Evolutionary conservation across 2,113 vertebrate species (phyloP).

Genomic region (Micromys minutus): DNA sequence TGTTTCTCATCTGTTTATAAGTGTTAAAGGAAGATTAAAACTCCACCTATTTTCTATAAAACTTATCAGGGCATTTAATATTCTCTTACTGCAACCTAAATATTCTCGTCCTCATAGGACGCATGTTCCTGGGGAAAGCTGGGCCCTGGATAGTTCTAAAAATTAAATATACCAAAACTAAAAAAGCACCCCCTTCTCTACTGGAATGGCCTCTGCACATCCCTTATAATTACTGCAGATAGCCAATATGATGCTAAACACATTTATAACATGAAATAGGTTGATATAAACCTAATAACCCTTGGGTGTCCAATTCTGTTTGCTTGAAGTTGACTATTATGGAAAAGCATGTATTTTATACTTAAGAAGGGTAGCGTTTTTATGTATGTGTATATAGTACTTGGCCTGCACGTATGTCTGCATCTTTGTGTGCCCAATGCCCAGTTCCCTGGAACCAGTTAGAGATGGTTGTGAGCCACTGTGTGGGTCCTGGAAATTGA

Average conservation of each 20-base stretch:
- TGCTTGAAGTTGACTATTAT: constrained; percentile 41
- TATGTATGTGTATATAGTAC: neutral
- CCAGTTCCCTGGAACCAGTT: neutral
- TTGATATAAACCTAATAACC: constrained; percentile 27
- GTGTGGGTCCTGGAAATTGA: neutral
- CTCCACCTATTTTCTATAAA: constrained; percentile 33
- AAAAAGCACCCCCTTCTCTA: neutral
- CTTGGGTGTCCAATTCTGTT: constrained; percentile 23
- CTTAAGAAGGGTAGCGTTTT: neutral
- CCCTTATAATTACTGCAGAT: neutral
- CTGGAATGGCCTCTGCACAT: neutral
- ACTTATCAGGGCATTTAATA: constrained; percentile 10
- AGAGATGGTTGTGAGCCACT: neutral
- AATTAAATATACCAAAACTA: constrained; percentile 23
- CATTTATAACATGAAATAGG: constrained; percentile 7
- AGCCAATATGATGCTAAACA: neutral
- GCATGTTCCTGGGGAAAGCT: neutral
- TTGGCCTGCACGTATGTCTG: neutral
- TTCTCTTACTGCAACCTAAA: neutral
- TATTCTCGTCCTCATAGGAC: neutral
- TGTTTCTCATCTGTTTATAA: constrained; percentile 40
- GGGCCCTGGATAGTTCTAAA: constrained; percentile 25
- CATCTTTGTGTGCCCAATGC: neutral
- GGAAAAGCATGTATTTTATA: constrained; percentile 25
- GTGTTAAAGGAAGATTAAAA: neutral